Evolutionary conservation across 2,797 vertebrate species (phyloP).

Genomic region (Chiroxiphia lanceolata): DNA sequence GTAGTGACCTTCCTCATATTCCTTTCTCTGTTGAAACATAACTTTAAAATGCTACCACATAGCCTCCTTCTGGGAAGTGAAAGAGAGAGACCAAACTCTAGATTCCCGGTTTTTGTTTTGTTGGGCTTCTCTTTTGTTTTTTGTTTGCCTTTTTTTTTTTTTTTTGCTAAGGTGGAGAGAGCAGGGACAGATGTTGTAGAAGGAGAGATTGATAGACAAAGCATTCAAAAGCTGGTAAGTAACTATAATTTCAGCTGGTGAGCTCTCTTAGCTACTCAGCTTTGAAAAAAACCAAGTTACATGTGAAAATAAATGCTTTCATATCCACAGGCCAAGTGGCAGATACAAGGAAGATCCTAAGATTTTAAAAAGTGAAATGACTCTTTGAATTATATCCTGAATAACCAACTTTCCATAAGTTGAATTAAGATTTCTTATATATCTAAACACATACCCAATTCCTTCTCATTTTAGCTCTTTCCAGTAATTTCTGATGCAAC

Average conservation of each 20-base stretch:
- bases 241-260: background rate
- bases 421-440: background rate
- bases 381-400: background rate
- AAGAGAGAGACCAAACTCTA: background rate
- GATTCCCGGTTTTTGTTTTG: background rate
- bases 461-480: conserved; percentile 84
- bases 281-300: background rate
- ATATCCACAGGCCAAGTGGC: background rate
- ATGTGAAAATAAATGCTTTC: background rate
- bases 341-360: background rate
- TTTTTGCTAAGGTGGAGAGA: background rate
- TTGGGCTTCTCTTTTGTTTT: no score
- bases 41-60: background rate
- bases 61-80: background rate
- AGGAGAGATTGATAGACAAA: background rate
- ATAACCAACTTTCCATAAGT: background rate
- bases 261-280: background rate
- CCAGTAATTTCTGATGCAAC: conserved; percentile 89
- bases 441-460: conserved; percentile 87
- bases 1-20: background rate
- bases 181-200: background rate
- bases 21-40: background rate
- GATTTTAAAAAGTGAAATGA: background rate
- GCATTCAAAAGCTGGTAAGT: background rate
- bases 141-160: background rate